These are phyloP conservation scores for Rousettus leschenaultii DNA, from an alignment of 2,113 vertebrate species.

Conservation along the genomic window DNA sequence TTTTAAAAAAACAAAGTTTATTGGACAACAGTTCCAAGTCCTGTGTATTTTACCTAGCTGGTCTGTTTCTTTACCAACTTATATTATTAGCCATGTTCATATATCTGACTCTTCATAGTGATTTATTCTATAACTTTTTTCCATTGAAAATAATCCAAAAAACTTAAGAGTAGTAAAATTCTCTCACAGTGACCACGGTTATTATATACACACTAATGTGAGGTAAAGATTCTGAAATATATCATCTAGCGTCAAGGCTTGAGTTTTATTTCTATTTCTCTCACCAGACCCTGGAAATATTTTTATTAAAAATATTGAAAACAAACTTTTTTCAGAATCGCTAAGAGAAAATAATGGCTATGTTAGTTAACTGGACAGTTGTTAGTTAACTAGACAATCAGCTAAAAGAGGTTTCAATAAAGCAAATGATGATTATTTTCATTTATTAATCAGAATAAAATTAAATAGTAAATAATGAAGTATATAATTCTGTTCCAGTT, in stretches of 20 bases:
- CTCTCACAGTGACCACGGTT: neutral
- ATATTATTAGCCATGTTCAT: neutral
- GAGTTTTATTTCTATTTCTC: neutral
- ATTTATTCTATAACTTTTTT: neutral
- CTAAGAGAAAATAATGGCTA: neutral
- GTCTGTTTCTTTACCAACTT: neutral
- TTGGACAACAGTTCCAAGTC: neutral
- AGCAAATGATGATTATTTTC: neutral
- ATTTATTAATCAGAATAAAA: conserved; percentile 16
- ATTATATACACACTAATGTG: neutral
- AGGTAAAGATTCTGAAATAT: neutral
- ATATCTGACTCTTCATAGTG: neutral
- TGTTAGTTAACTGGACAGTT: neutral
- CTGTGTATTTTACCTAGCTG: neutral
- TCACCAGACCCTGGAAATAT: neutral
- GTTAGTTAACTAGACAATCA: neutral
- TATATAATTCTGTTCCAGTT: neutral
- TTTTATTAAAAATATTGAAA: conserved; percentile 26
- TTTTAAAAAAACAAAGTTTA: neutral
- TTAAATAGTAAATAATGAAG: neutral
- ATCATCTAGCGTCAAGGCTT: neutral
- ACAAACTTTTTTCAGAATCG: neutral
- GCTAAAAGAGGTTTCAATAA: neutral
- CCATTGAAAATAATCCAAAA: neutral
- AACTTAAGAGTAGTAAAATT: neutral